phyloP scores from a whole-genome alignment of 2,113 vertebrate species.

The Maccullochella peelii region DNA sequence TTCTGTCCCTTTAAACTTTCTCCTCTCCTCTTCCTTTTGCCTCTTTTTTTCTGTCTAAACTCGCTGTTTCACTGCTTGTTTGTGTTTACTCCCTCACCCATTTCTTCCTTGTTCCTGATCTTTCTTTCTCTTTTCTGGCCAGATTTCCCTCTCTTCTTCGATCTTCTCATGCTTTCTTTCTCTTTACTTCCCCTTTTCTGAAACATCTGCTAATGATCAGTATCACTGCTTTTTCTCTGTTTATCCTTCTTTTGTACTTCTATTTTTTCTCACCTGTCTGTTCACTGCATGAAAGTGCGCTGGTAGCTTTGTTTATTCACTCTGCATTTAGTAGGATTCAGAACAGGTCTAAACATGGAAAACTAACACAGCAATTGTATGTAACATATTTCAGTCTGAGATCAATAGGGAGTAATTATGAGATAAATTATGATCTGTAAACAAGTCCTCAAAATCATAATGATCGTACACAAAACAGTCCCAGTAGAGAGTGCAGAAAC shows the following conservation, averaged over 20 bases:
- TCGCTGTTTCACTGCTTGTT: not conserved
- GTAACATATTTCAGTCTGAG: not conserved
- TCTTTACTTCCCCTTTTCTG: not conserved
- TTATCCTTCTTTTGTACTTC: not conserved
- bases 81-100: not conserved
- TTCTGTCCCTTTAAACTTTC: not conserved
- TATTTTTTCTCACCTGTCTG: not conserved
- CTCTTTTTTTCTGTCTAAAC: not conserved
- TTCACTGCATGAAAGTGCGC: not conserved
- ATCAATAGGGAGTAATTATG: not conserved
- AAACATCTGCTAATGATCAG: not conserved
- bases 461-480: not conserved
- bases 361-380: not conserved
- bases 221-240: not conserved
- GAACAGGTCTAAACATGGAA: not conserved
- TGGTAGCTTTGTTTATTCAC: not conserved
- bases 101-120: not conserved
- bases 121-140: not conserved
- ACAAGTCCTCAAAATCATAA: constrained; percentile 4
- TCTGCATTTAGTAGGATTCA: not conserved
- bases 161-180: not conserved
- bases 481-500: not conserved
- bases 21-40: not conserved
- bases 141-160: not conserved
- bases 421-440: not conserved